A percentile compares a stretch with the other conserved stretches of the same genome.
phyloP scores from a whole-genome alignment of 2,113 vertebrate genomes.

The Cettia cetti region DNA sequence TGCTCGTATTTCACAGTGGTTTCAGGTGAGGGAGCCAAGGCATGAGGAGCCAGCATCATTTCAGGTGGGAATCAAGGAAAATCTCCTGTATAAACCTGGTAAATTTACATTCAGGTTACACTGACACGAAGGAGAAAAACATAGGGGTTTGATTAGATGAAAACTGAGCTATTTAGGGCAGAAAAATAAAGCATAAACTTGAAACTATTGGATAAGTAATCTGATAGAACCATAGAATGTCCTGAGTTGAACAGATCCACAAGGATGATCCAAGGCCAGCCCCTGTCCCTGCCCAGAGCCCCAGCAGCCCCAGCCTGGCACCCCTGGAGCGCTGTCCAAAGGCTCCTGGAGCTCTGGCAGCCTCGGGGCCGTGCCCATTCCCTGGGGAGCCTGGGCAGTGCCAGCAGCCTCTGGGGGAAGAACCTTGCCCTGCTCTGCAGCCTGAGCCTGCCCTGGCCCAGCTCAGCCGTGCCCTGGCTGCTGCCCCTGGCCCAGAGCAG shows the following conservation, averaged over 20 bases:
- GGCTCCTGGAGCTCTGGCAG: not conserved
- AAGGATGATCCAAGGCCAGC: rapidly evolving
- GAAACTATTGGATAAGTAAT: not conserved
- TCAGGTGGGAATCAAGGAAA: not conserved
- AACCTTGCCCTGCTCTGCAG: not conserved
- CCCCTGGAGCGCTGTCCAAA: not conserved
- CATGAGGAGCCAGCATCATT: not conserved
- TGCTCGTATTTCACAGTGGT: not conserved
- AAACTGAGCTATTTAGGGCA: not conserved
- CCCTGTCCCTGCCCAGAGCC: not conserved
- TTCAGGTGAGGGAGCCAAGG: not conserved
- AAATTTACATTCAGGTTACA: not conserved
- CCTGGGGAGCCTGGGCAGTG: not conserved
- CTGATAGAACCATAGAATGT: rapidly evolving
- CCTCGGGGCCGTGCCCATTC: not conserved
- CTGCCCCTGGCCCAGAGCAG: no score
- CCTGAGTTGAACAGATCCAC: rapidly evolving
- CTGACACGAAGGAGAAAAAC: not conserved
- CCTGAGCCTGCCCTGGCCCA: not conserved
- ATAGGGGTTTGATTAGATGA: rapidly evolving
- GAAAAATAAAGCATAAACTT: not conserved
- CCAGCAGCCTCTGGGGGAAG: not conserved
- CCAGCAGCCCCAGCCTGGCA: not conserved
- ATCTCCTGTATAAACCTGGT: not conserved
- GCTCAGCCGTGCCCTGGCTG: not conserved